Evolutionary conservation across 2,888 invertebrate species (phyloP).

Genomic region (Labia minor): DNA sequence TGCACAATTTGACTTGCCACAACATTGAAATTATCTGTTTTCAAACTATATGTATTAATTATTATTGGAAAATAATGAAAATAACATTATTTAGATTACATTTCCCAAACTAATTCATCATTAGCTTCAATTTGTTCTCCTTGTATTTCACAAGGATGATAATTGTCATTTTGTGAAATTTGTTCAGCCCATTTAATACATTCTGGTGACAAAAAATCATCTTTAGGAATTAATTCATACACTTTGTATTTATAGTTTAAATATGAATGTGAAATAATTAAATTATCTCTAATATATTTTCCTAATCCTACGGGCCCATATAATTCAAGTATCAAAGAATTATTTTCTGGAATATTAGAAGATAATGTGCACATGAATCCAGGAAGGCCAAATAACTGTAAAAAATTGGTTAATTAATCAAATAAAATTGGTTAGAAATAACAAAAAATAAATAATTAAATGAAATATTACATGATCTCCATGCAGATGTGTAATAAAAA

Average conservation of each 20-base stretch:
- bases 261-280: conserved; percentile 33
- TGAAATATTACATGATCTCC: conserved; percentile 40
- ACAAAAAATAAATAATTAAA: too few species aligned
- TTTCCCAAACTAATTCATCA: conserved; percentile 30
- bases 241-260: conserved; percentile 31
- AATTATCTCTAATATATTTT: conserved; percentile 32
- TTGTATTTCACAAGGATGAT: conserved; percentile 33
- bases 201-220: conserved; percentile 29
- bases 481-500: conserved; percentile 40
- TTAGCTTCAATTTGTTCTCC: conserved; percentile 30
- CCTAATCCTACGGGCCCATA: conserved; percentile 38
- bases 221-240: conserved; percentile 34
- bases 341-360: conserved; percentile 29
- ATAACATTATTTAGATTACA: conserved; percentile 29
- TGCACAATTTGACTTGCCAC: conserved; percentile 35
- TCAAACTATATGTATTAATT: conserved; percentile 31
- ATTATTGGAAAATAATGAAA: conserved; percentile 21
- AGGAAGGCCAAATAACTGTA: conserved; percentile 37
- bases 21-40: conserved; percentile 31
- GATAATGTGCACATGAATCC: conserved; percentile 37
- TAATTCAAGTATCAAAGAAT: conserved; percentile 31
- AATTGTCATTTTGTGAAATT: conserved; percentile 20
- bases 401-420: conserved; percentile 17
- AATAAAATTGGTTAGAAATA: not conserved
- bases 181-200: conserved; percentile 27